Conservation (phyloP, 2,888 invertebrate species). For the Oscheius onirici region DNA sequence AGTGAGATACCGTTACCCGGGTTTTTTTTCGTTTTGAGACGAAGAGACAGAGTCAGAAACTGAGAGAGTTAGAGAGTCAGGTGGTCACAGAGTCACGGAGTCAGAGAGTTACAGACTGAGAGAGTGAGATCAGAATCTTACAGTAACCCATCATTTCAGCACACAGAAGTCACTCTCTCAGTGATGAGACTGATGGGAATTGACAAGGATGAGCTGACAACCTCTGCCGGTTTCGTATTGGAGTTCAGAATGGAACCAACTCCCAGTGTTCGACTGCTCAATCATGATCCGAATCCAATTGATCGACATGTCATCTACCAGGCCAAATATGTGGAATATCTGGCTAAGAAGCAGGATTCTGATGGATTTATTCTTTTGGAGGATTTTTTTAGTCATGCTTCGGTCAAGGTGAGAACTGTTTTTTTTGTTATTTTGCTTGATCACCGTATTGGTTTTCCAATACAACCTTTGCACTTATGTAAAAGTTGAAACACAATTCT, state of each 20-base stretch:
- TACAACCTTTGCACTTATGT: no score
- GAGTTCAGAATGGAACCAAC: constrained; percentile 43
- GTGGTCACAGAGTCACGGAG: no score
- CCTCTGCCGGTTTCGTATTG: constrained; percentile 58
- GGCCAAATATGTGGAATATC: background rate
- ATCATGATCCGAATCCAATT: constrained; percentile 60
- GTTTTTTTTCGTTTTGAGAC: no score
- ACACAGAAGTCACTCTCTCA: constrained; percentile 58
- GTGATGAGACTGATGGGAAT: constrained; percentile 54
- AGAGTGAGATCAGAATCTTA: background rate
- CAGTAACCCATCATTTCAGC: constrained; percentile 38
- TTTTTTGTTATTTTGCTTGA: background rate
- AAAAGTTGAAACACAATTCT: no score
- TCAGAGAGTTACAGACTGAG: no score
- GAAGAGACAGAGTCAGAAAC: no score
- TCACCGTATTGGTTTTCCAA: no score
- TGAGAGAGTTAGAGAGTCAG: no score
- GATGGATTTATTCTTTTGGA: constrained; percentile 26
- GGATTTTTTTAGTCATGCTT: constrained; percentile 7
- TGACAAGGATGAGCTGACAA: constrained; percentile 51
- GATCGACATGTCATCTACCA: constrained; percentile 58
- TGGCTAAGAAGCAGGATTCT: background rate
- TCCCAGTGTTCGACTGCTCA: constrained; percentile 49
- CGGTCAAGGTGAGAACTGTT: background rate
- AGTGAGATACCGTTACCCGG: no score